phyloP scores from a whole-genome alignment of 1,140 invertebrate species.

The Macrotrachela quadricornifera region DNA sequence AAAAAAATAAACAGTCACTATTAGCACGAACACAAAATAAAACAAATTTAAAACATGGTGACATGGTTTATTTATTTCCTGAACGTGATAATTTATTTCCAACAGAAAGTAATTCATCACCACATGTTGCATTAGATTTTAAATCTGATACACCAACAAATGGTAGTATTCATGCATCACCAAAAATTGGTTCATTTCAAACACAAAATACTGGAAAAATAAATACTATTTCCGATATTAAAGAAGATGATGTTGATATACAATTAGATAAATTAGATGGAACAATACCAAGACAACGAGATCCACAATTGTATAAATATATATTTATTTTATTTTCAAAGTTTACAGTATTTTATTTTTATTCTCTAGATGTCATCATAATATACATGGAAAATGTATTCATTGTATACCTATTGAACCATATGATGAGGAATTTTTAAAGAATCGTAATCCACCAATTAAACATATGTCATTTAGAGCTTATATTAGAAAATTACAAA shows the following conservation, averaged over 20 bases:
- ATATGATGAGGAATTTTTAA: constrained; percentile 76
- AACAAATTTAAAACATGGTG: not conserved
- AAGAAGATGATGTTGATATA: constrained; percentile 4
- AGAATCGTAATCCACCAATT: constrained; percentile 52
- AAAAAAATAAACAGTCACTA: too few relatives aligned
- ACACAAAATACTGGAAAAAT: too few relatives aligned
- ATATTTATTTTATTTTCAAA: too few relatives aligned
- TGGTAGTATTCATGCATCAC: too few relatives aligned
- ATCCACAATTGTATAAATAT: not conserved
- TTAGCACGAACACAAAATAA: not conserved
- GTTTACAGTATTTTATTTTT: too few relatives aligned
- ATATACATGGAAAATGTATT: constrained; percentile 45
- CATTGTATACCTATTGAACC: constrained; percentile 83
- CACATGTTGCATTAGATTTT: not conserved
- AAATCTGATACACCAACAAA: not conserved
- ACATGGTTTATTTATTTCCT: constrained; percentile 4
- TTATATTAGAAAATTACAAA: constrained; percentile 75
- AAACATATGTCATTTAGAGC: constrained; percentile 96
- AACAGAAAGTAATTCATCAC: too few relatives aligned
- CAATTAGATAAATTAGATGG: constrained; percentile 4
- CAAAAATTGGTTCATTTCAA: too few relatives aligned
- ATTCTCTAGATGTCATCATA: constrained; percentile 4
- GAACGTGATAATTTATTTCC: too few relatives aligned
- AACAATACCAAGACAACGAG: not conserved
- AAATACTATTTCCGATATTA: too few relatives aligned